phyloP scores from a whole-genome alignment of 2,888 invertebrate species.

The Drosophila percnosoma region DNA sequence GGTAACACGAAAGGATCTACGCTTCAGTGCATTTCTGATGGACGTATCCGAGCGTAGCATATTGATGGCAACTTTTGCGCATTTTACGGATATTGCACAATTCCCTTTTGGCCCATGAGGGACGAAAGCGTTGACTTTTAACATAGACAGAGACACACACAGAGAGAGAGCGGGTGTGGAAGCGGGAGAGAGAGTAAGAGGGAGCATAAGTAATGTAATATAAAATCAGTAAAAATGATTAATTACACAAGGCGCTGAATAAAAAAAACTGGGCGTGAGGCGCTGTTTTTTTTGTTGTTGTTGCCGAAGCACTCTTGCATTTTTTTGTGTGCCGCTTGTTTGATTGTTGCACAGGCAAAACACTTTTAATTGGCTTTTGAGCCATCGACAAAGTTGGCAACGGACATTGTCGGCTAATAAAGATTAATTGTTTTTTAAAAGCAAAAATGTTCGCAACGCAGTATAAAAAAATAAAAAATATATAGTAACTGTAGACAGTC shows the following conservation, averaged over 20 bases:
- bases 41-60: conserved; percentile 81
- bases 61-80: conserved; percentile 80
- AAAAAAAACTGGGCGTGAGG: conserved; percentile 15
- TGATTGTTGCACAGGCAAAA: conserved; percentile 72
- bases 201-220: conserved; percentile 39
- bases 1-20: conserved; percentile 74
- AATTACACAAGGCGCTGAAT: conserved; percentile 53
- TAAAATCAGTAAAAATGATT: conserved; percentile 72
- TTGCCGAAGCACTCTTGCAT: conserved; percentile 8
- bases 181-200: not conserved
- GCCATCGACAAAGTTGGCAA: conserved; percentile 67
- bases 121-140: conserved; percentile 54
- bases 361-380: conserved; percentile 78
- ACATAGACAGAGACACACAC: conserved; percentile 17
- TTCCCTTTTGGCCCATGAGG: conserved; percentile 47
- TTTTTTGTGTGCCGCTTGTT: conserved; percentile 19
- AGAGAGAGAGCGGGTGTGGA: conserved; percentile 3
- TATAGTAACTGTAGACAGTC: conserved; percentile 39
- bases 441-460: conserved; percentile 68
- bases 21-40: conserved; percentile 79
- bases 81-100: conserved; percentile 81
- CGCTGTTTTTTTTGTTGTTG: not conserved
- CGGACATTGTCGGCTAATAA: conserved; percentile 56
- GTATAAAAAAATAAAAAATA: not conserved
- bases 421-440: conserved; percentile 80